Percentiles rank a stretch among this genome's conserved stretches.
phyloP scores from a whole-genome alignment of 2,888 invertebrate species.

The Oligia latruncula region DNA sequence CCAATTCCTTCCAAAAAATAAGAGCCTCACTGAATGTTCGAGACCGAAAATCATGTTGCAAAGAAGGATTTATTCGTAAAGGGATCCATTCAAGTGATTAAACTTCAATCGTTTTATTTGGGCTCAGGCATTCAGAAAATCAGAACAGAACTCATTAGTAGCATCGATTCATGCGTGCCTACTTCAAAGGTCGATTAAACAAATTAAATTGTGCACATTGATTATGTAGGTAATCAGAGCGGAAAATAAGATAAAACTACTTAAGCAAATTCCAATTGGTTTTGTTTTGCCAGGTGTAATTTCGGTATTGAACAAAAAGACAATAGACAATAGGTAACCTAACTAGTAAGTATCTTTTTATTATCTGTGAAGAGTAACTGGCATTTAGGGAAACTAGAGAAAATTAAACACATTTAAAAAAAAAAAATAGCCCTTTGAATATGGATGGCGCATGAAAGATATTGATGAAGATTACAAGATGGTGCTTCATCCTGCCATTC shows the following conservation, averaged over 20 bases:
- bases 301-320: neutral
- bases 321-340: neutral
- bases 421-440: neutral
- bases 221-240: constrained; percentile 47
- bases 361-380: neutral
- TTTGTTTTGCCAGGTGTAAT: constrained; percentile 17
- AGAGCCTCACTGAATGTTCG: neutral
- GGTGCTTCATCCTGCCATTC: neutral
- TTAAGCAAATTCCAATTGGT: constrained; percentile 32
- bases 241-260: constrained; percentile 47
- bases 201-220: constrained; percentile 28
- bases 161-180: constrained; percentile 25
- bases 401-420: neutral
- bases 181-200: constrained; percentile 29
- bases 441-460: neutral
- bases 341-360: neutral
- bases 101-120: neutral
- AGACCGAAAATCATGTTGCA: neutral
- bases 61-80: neutral
- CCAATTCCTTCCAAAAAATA: neutral
- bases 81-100: constrained; percentile 3
- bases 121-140: constrained; percentile 5
- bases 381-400: too few species aligned
- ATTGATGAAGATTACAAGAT: neutral
- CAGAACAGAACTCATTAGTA: neutral